Base-by-base conservation (phyloP, 2,888 invertebrate genomes). In the Coenonympha arcania region DNA sequence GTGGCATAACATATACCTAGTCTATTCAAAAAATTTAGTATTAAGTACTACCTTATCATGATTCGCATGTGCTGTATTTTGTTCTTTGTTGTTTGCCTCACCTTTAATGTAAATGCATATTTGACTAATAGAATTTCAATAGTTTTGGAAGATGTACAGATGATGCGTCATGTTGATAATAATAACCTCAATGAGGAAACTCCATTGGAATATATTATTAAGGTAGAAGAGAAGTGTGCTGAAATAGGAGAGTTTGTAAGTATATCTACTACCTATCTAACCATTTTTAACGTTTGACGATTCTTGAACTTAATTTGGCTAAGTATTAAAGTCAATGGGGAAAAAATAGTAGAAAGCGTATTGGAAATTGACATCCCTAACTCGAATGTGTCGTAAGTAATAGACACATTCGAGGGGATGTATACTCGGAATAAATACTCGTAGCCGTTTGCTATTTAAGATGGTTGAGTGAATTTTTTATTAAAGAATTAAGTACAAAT, bases 181-280 rank as follows among this genome's bases (percentile, higher is more conserved):
- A 41, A 11, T 18, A 30, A 41, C 30, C 4, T 39, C 22, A 39
- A 13, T 22, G 22, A 30, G 3, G 16, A 41, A 36, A 16, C 16
- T 30, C 36, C 24, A 8, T 31, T 30, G 8, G 24, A 44, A 34
- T 22, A 39, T 8, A 19, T 36, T 43, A 37, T 30, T 6, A 41
- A 16, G 9, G 30, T 18, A 22, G 13, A 37, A 9, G 42, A 47
- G 24, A 41, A 47, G 20, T 51, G 51, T 19, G 46, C 51, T 2
- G 37, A 42, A 42, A 47, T 51, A n/a, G 51, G 51, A 31, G 41
- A 51, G 34, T 44, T 44, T n/a, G 44, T 44, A 44, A 44, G 44
- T 44, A 9, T 20, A 16, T 1, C 8, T 33, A 8, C 0, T 2
- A 15, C 4, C 16, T 16, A 33, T 8, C 2, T 33, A 33, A n/a